Evolutionary conservation across 2,888 invertebrate genomes (phyloP).

Genomic region (Heteromurus nitidus): DNA sequence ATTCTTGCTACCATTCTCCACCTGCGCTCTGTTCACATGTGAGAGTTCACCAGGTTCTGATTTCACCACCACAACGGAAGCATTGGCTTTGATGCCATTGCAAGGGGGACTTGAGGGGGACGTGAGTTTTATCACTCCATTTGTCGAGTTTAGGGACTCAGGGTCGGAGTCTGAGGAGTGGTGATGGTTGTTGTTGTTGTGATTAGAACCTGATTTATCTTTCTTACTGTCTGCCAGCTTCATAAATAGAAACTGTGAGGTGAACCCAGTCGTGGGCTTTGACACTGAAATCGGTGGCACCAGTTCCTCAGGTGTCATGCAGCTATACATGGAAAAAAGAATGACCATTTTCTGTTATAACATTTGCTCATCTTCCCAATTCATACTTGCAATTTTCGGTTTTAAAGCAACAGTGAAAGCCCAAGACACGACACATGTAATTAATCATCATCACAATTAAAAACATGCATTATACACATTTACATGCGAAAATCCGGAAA

Average conservation of each 20-base stretch:
- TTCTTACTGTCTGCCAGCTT: conserved; percentile 66
- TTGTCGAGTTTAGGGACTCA: conserved; percentile 57
- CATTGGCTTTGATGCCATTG: conserved; percentile 62
- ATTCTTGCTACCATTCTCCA: conserved; percentile 46
- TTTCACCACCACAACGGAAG: conserved; percentile 68
- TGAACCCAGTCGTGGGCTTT: conserved; percentile 67
- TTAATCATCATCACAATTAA: too few relatives aligned
- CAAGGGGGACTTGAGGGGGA: conserved; percentile 49
- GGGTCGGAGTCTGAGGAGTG: conserved; percentile 58
- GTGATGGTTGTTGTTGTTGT: conserved; percentile 24
- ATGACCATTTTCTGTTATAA: too few relatives aligned
- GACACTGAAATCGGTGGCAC: conserved; percentile 66
- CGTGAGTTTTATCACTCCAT: conserved; percentile 55
- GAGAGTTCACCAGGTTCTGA: conserved; percentile 66
- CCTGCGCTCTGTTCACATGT: conserved; percentile 32
- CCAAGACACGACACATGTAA: conserved; percentile 69
- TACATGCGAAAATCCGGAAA: conserved; percentile 27
- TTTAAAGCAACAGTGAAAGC: conserved; percentile 72
- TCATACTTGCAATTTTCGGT: conserved; percentile 12
- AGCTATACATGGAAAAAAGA: conserved; percentile 63
- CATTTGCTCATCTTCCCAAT: conserved; percentile 28
- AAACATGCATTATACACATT: background rate
- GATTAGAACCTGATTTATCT: conserved; percentile 54
- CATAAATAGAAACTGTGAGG: conserved; percentile 71
- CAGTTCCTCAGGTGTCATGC: conserved; percentile 73